A percentile compares a stretch with the other conserved stretches of the same genome.
These are phyloP conservation scores for Colaptes auratus DNA, from an alignment of 2,113 vertebrate species.

Conservation along the genomic window DNA sequence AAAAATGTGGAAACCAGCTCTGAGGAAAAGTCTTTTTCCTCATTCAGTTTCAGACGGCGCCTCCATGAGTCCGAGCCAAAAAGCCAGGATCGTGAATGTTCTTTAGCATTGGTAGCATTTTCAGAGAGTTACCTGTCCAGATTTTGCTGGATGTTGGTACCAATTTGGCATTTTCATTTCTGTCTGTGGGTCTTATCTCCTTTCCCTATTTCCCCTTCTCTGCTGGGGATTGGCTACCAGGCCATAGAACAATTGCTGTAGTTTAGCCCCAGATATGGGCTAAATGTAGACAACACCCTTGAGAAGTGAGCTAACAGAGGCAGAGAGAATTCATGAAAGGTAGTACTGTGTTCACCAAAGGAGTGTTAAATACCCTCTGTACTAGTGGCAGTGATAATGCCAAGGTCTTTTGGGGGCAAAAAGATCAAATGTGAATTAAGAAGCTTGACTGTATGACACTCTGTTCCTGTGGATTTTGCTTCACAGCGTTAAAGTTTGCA, in stretches of 20 bases:
- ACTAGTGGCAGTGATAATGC: not conserved
- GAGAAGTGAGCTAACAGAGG: not conserved
- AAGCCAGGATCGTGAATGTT: not conserved
- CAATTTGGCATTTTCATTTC: too few relatives aligned
- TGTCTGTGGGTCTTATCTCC: too few relatives aligned
- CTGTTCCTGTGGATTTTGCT: not conserved
- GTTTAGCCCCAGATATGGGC: too few relatives aligned
- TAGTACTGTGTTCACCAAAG: not conserved
- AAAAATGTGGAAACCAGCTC: not conserved
- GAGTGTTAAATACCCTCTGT: not conserved
- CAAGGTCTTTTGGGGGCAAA: not conserved
- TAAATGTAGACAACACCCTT: not conserved
- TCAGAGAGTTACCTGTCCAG: not conserved
- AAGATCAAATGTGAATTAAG: not conserved
- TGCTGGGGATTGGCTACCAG: too few relatives aligned
- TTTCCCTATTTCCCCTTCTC: too few relatives aligned
- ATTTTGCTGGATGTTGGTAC: too few relatives aligned
- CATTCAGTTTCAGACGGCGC: not conserved
- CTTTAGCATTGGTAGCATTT: not conserved
- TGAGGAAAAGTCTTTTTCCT: not conserved
- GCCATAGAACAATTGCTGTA: too few relatives aligned
- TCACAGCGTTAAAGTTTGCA: not conserved
- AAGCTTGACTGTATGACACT: not conserved
- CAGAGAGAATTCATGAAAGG: not conserved
- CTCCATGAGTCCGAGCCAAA: not conserved